Percentiles rank a stretch among this genome's conserved stretches.
Conservation (phyloP, 2,113 vertebrate species). For the Eurypyga helias region DNA sequence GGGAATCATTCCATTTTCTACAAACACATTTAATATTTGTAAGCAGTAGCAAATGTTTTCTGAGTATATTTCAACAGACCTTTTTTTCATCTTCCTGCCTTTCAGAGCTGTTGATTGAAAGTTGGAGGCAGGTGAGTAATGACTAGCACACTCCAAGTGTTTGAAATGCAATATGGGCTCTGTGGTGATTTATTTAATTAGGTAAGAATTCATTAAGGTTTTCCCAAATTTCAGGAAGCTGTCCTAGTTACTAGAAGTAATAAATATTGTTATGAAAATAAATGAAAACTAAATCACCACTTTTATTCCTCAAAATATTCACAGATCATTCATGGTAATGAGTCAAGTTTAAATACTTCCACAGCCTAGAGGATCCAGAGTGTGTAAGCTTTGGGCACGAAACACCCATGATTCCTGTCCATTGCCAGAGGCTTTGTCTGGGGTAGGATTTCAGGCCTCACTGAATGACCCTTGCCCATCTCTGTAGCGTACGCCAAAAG, state of each 20-base stretch:
- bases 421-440: background rate
- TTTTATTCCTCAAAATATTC: background rate
- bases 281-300: background rate
- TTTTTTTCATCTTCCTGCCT: background rate
- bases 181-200: constrained; percentile 17
- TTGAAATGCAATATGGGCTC: background rate
- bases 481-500: background rate
- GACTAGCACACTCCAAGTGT: background rate
- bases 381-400: background rate
- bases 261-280: constrained; percentile 27
- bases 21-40: constrained; percentile 2
- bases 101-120: constrained; percentile 15
- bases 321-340: background rate
- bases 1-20: background rate
- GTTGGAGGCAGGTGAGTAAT: constrained; percentile 5
- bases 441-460: background rate
- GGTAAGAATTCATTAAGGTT: constrained; percentile 12
- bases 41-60: background rate
- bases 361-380: background rate
- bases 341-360: background rate
- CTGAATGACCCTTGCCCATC: background rate
- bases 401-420: background rate
- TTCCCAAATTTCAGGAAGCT: constrained; percentile 9
- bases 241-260: background rate
- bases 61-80: background rate